Percentiles rank a stretch among this genome's conserved stretches.
Conservation (phyloP, 2,888 invertebrate species). For the Oscheius sp. region DNA sequence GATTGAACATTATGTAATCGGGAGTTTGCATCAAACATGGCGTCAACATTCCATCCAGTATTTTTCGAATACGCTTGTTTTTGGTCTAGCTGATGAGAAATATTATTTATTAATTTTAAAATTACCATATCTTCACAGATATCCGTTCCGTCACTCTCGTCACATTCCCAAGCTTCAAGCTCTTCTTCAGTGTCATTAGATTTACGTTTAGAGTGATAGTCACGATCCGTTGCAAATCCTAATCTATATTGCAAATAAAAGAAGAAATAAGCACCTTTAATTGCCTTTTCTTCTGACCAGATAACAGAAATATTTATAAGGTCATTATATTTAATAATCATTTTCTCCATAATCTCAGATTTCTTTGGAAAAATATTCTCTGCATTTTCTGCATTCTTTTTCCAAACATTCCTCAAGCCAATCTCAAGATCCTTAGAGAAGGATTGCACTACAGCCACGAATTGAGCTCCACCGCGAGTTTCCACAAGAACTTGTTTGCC, state of each 20-base stretch:
- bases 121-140: constrained; percentile 17
- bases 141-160: constrained; percentile 39
- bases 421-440: constrained; percentile 19
- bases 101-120: not conserved
- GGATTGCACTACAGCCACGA: constrained; percentile 4
- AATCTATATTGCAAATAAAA: too few relatives aligned
- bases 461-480: constrained; percentile 20
- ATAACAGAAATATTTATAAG: constrained; percentile 35
- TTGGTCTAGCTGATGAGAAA: constrained; percentile 5
- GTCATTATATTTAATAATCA: constrained; percentile 39
- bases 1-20: constrained; percentile 84
- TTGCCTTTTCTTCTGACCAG: constrained; percentile 35
- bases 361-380: constrained; percentile 40
- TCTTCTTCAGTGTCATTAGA: constrained; percentile 30
- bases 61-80: constrained; percentile 30
- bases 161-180: constrained; percentile 49
- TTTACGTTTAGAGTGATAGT: constrained; percentile 35
- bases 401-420: constrained; percentile 34
- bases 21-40: constrained; percentile 95
- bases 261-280: constrained; percentile 18
- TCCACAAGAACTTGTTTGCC: constrained; percentile 30
- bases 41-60: constrained; percentile 85
- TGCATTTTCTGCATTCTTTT: constrained; percentile 38
- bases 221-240: constrained; percentile 51
- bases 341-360: constrained; percentile 41